Evolutionary conservation across 2,797 vertebrate species (phyloP).

Genomic region (Gallinago nigripennis): DNA sequence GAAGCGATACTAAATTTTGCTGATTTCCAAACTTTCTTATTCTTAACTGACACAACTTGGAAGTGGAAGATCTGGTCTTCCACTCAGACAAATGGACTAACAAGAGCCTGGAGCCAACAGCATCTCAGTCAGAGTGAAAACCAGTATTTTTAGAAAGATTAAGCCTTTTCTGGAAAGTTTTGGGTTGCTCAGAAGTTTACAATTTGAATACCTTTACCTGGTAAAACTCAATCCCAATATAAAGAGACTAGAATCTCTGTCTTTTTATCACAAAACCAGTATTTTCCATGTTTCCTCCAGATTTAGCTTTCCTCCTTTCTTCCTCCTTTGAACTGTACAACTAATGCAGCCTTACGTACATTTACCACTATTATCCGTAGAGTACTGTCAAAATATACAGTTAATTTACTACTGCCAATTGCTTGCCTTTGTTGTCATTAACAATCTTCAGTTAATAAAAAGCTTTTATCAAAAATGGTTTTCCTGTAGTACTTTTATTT

Average conservation of each 20-base stretch:
- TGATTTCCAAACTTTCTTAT: not conserved
- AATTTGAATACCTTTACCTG: not conserved
- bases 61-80: not conserved
- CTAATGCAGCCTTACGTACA: not conserved
- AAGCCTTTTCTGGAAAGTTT: not conserved
- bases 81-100: not conserved
- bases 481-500: slow-evolving; percentile 48
- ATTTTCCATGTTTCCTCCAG: not conserved
- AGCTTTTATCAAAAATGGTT: slow-evolving; percentile 36
- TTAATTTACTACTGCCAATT: slow-evolving; percentile 21
- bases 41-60: not conserved
- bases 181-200: not conserved
- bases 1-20: not conserved
- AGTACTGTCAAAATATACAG: not conserved
- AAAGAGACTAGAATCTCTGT: not conserved
- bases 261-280: not conserved
- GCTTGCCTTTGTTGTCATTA: slow-evolving; percentile 51
- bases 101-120: not conserved
- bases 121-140: not conserved
- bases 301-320: slow-evolving; percentile 15
- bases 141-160: not conserved
- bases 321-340: slow-evolving; percentile 23
- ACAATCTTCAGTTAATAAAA: slow-evolving; percentile 49
- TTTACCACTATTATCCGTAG: not conserved
- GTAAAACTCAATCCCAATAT: not conserved